These are phyloP conservation scores for Ascaphus truei DNA, from an alignment of 2,113 vertebrate species.

Conservation along the genomic window DNA sequence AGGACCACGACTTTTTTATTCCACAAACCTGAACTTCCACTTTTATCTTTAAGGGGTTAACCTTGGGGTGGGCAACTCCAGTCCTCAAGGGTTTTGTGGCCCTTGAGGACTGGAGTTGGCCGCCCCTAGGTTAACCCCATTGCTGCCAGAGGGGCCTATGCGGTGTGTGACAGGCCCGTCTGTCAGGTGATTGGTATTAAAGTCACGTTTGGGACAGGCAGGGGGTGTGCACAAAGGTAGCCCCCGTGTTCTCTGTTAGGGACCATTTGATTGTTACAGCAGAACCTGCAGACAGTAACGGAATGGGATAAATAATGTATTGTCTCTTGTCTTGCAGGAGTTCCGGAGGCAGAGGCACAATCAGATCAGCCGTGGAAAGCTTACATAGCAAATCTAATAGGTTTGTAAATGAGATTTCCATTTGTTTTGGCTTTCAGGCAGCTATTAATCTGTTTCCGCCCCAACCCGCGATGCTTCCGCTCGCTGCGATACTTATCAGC, in stretches of 20 bases:
- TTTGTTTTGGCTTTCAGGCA: slow-evolving; percentile 75
- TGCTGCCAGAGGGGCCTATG: too few species aligned
- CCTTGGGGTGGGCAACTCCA: too few species aligned
- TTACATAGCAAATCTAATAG: slow-evolving; percentile 83
- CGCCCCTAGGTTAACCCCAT: too few species aligned
- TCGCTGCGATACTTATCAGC: slow-evolving; percentile 48
- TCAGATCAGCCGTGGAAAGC: slow-evolving; percentile 77
- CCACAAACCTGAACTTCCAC: too few species aligned
- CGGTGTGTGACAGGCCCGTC: not conserved
- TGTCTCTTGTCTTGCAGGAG: slow-evolving; percentile 77
- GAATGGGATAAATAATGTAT: slow-evolving; percentile 74
- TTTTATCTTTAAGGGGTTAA: too few species aligned
- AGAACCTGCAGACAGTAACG: slow-evolving; percentile 51
- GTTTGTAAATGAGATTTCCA: slow-evolving; percentile 82
- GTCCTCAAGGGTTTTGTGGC: too few species aligned
- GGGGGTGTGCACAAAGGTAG: not conserved
- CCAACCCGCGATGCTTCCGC: slow-evolving; percentile 55
- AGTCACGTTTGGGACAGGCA: slow-evolving; percentile 10
- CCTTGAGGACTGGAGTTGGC: too few species aligned
- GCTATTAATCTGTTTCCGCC: slow-evolving; percentile 72
- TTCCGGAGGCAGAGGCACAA: slow-evolving; percentile 76
- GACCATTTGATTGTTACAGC: slow-evolving; percentile 52
- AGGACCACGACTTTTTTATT: too few species aligned
- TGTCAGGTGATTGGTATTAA: not conserved
- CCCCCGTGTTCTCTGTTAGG: slow-evolving; percentile 23